Base-by-base conservation (phyloP, 2,888 invertebrate genomes). In the Limulus polyphemus region DNA sequence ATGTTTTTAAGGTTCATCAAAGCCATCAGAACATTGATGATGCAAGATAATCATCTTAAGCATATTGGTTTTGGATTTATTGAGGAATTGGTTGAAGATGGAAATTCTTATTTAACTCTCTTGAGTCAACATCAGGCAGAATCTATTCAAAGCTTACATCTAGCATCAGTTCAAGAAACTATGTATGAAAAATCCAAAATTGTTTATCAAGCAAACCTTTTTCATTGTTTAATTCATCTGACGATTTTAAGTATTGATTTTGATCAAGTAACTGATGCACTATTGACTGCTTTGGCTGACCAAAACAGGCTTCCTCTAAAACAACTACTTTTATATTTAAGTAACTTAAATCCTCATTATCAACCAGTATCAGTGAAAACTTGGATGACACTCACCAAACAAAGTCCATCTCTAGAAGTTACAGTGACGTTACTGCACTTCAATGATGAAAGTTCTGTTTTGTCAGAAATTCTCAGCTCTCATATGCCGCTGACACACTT, bases 131-230 rank as follows among this genome's bases (percentile, higher is more conserved):
- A 77, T 47, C 81, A 82, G 60, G 73, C 83, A 56, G 79, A 80
- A 69, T 80, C 81, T 63, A 74, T 87, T 57, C 79, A 81, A 63
- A 79, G 81, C 67, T 77, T 87, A 55, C 84, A 85, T 70, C 76
- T 87, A 69, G 84, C 86, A 68, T 84, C 85, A 58, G 82, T 87
- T 48, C 87, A 86, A 75, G 84, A 84, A 74, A 84, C 86, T 78
- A 84, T 86, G 62, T 81, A 83, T 71, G 80, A 81, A 71, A 86
- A 86, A 76, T 79, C 81, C 58, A 76, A 81, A 57, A 74, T 79
- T 48, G 78, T 81, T 69, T 78, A 85, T 64, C 78, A 83, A 71
- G 78, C 81, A 59, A 74, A 77, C 58, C 74, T 81, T 65, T 80
- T 87, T 69, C 77, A 79, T 68, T 79, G 81, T 59, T 86, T 85